Base-by-base conservation (phyloP, 2,888 invertebrate genomes). In the Diabrotica balteata region DNA sequence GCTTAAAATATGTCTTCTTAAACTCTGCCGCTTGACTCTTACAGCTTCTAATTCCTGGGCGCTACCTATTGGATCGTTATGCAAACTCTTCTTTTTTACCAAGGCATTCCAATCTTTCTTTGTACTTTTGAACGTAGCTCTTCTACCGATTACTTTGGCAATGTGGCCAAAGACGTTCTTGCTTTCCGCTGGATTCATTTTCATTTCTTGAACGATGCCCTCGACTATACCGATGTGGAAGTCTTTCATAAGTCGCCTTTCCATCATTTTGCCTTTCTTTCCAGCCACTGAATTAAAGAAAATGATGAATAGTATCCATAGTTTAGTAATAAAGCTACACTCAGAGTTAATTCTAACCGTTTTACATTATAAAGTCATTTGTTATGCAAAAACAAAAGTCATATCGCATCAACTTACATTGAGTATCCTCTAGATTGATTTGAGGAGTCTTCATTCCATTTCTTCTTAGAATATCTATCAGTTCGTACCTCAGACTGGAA, bases 201-300 rank as follows among this genome's bases (percentile, higher is more conserved):
- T 88, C 58, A 91, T 91, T 72, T 93, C 92, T 72, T 89, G 91
- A 43, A 92, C 90, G 47, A 94, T 88, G 5, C 91, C 93, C 80
- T 95, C 94, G 0, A 95, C 94, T 63, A 93, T 91, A 9, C 95
- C 95, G 72, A 95, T 95, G 80, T 94, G 94, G 89, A 95, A 95
- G 85, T 95, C 95, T 81, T 94, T 95, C 62, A 94, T 87, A 11
- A 95, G 89, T 47, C 94, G 88, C 17, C 95, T 87, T 79, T 95
- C 95, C 92, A 95, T 93, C 6, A 93, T 91, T 81, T 93, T 91
- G 4, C 94, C 94, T 79, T 93, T 93, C 80, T 93, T 93, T 2
- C 94, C 94, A 32, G 92, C 88, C 59, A 93, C 93, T 90, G 83
- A n/a, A 71, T 63, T 17, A 42, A 5, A 51, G 8, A 5, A 7